Evolutionary conservation across 2,113 vertebrate genomes (phyloP).

Genomic region (Hypocryptadius cinnamomeus): DNA sequence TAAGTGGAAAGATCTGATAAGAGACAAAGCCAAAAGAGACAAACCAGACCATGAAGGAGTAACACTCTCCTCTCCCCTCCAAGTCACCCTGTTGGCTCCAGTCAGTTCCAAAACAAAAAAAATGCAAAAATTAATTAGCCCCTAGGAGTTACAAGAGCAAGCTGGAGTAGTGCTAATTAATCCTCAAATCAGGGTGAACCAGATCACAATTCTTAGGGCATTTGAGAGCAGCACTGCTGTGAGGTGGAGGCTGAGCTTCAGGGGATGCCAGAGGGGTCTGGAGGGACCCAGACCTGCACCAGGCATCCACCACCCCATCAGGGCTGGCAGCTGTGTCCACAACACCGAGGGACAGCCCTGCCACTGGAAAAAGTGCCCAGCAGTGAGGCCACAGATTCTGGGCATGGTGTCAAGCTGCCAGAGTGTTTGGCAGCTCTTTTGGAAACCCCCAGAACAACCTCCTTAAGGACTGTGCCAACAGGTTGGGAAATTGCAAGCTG

Average conservation of each 20-base stretch:
- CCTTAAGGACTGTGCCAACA: neutral
- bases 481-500: neutral
- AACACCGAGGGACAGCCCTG: neutral
- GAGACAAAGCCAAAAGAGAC: neutral
- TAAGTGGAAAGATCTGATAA: neutral
- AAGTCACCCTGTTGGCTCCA: neutral
- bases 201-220: neutral
- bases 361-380: neutral
- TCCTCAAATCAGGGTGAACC: neutral
- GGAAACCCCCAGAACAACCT: neutral
- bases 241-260: neutral
- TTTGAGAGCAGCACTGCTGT: neutral
- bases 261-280: neutral
- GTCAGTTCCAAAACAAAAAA: neutral
- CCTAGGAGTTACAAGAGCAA: neutral
- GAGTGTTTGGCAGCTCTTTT: neutral
- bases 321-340: neutral
- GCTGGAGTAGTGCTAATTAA: neutral
- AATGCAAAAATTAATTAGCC: neutral
- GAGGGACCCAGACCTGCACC: neutral
- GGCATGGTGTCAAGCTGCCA: neutral
- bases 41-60: accelerated
- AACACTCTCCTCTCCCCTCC: accelerated
- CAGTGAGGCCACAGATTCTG: neutral
- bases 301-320: accelerated